A percentile compares a stretch with the other conserved stretches of the same genome.
Evolutionary conservation across 2,888 invertebrate species (phyloP).

Genomic region (Choristoneura rosaceana): DNA sequence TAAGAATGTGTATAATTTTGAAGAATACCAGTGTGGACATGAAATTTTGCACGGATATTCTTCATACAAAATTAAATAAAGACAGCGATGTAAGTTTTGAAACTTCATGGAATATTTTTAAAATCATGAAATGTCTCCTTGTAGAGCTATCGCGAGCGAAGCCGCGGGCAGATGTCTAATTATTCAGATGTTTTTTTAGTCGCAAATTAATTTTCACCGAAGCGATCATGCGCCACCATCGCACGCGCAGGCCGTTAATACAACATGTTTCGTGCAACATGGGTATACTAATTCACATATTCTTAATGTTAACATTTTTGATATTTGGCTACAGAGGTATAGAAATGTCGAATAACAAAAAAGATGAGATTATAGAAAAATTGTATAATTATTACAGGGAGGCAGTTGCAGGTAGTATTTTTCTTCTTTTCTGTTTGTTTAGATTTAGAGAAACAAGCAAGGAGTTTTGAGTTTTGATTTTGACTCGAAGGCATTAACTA

Average conservation of each 20-base stretch:
- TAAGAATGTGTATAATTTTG: too few relatives aligned
- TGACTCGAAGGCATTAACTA: too few relatives aligned
- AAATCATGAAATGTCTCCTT: too few relatives aligned
- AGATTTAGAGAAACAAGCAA: too few relatives aligned
- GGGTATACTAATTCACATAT: constrained; percentile 12
- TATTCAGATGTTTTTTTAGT: constrained; percentile 19
- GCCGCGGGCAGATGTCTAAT: too few relatives aligned
- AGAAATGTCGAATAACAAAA: constrained; percentile 39
- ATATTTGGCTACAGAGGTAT: neutral
- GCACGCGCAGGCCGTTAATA: neutral
- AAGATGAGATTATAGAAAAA: constrained; percentile 48
- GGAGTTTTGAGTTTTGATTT: too few relatives aligned
- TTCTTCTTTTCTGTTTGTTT: constrained; percentile 13
- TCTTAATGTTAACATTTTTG: neutral
- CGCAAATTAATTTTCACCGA: constrained; percentile 60
- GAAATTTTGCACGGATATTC: too few relatives aligned
- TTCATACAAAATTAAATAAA: too few relatives aligned
- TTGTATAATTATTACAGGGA: constrained; percentile 59
- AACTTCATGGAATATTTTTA: too few relatives aligned
- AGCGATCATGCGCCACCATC: constrained; percentile 55
- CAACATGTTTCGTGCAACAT: constrained; percentile 2
- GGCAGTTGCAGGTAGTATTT: constrained; percentile 54
- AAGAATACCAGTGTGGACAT: too few relatives aligned
- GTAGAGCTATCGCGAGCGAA: too few relatives aligned
- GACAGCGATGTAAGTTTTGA: too few relatives aligned